These are phyloP conservation scores for Crypturellus undulatus DNA, from an alignment of 2,113 vertebrate genomes.

Conservation along the genomic window DNA sequence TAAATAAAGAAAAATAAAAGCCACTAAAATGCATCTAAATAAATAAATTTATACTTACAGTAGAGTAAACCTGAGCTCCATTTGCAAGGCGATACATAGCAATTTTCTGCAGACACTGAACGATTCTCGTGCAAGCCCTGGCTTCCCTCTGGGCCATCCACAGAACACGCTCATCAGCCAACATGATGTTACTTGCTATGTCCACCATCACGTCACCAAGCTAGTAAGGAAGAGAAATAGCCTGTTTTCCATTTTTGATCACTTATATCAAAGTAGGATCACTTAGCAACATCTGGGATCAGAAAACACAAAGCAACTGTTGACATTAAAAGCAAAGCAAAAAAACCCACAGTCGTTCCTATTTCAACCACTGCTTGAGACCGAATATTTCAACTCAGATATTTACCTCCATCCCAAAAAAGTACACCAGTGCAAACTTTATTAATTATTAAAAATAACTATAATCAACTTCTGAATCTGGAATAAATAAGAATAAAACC, in stretches of 20 bases:
- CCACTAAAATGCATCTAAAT: not conserved
- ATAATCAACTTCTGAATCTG: not conserved
- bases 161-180: constrained; percentile 92
- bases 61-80: constrained; percentile 90
- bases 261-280: not conserved
- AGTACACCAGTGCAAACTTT: not conserved
- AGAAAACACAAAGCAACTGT: not conserved
- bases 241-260: not conserved
- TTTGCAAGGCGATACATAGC: constrained; percentile 86
- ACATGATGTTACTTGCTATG: constrained; percentile 96
- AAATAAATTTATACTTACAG: constrained; percentile 75
- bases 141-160: constrained; percentile 94
- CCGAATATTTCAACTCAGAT: not conserved
- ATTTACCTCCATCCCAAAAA: not conserved
- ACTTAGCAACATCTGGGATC: not conserved
- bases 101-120: constrained; percentile 90
- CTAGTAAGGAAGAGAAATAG: constrained; percentile 73
- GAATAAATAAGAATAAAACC: not conserved
- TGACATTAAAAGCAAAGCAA: not conserved
- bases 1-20: constrained; percentile 23
- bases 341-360: not conserved
- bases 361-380: not conserved
- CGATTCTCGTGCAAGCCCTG: constrained; percentile 90
- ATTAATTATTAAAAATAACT: not conserved
- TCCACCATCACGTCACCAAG: constrained; percentile 95